phyloP scores from a whole-genome alignment of 2,797 vertebrate species.

The Okamejei kenojei region DNA sequence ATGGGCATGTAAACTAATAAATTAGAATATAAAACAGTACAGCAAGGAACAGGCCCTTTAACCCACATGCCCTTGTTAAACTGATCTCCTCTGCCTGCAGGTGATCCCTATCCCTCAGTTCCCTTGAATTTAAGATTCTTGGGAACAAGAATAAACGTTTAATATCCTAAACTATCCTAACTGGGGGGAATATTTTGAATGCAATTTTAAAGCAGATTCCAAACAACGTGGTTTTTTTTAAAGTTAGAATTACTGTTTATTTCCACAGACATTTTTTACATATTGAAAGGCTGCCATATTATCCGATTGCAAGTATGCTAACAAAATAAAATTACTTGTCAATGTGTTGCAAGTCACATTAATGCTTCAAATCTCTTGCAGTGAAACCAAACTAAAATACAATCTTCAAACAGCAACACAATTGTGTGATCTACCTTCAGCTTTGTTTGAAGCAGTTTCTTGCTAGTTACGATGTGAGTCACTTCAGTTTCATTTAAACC shows the following conservation, averaged over 20 bases:
- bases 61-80: too few species aligned
- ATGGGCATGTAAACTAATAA: neutral
- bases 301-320: neutral
- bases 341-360: neutral
- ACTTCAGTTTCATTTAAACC: conserved; percentile 84
- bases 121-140: neutral
- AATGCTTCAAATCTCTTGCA: neutral
- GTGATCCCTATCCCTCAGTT: too few species aligned
- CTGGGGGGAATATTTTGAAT: neutral
- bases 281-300: neutral
- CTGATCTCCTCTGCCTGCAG: too few species aligned
- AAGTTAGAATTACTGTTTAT: neutral
- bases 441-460: conserved; percentile 80
- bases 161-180: neutral
- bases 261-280: neutral
- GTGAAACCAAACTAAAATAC: neutral
- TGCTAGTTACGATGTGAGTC: conserved; percentile 87
- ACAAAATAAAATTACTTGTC: neutral
- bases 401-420: neutral
- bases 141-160: neutral
- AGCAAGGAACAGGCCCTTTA: too few species aligned
- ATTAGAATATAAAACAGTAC: too few species aligned
- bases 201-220: neutral
- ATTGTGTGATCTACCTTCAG: conserved; percentile 68
- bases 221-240: neutral